Conservation (phyloP, 1,140 invertebrate species). For the Brachionus sp. region DNA sequence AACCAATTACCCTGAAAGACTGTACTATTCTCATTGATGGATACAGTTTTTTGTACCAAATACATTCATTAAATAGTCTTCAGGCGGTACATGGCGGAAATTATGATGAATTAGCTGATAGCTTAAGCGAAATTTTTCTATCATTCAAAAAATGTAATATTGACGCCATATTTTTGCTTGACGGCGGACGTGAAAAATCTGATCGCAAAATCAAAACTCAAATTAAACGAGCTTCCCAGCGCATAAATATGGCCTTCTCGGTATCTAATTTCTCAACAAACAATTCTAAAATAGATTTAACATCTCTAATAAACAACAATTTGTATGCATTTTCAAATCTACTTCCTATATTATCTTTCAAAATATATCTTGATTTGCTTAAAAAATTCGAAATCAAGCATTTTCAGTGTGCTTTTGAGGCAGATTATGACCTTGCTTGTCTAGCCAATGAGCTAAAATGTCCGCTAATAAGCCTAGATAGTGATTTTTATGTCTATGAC, state of each 20-base stretch:
- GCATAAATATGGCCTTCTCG: conserved; percentile 61
- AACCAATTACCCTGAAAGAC: background rate
- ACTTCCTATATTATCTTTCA: conserved; percentile 63
- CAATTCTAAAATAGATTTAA: background rate
- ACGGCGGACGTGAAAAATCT: conserved; percentile 71
- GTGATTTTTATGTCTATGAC: conserved; percentile 84
- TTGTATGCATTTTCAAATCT: conserved; percentile 46
- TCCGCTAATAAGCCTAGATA: conserved; percentile 81
- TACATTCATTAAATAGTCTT: background rate
- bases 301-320: background rate
- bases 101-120: conserved; percentile 18
- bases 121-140: conserved; percentile 61
- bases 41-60: background rate
- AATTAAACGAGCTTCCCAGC: conserved; percentile 65
- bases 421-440: conserved; percentile 76
- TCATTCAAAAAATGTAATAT: conserved; percentile 70
- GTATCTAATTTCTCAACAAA: conserved; percentile 48
- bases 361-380: conserved; percentile 70
- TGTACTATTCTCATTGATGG: conserved; percentile 21
- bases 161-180: conserved; percentile 73
- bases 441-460: conserved; percentile 72
- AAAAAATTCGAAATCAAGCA: conserved; percentile 66
- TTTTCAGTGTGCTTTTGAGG: conserved; percentile 75
- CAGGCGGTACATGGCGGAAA: conserved; percentile 30
- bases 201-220: conserved; percentile 72